phyloP scores from a whole-genome alignment of 2,797 vertebrate species.

The Poecilia velifera region DNA sequence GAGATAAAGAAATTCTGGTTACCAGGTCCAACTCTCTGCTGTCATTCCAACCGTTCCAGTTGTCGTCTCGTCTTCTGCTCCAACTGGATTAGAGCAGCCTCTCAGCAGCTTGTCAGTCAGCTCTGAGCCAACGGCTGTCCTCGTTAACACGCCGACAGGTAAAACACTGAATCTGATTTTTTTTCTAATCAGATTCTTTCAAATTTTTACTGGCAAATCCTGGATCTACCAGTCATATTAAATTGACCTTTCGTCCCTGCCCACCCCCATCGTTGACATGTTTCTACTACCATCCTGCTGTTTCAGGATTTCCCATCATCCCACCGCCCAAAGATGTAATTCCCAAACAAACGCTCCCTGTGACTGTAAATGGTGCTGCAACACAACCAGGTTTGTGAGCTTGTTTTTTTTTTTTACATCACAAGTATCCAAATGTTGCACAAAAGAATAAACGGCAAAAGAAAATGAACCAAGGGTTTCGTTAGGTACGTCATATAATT shows the following conservation, averaged over 20 bases:
- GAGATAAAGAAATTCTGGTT: conserved; percentile 10
- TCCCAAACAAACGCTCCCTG: conserved; percentile 76
- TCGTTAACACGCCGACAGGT: conserved; percentile 73
- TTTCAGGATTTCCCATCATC: conserved; percentile 85
- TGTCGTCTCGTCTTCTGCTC: conserved; percentile 76
- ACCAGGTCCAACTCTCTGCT: conserved; percentile 91
- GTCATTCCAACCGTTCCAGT: conserved; percentile 82
- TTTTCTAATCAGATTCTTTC: neutral
- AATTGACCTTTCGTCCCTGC: neutral
- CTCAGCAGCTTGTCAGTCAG: conserved; percentile 85
- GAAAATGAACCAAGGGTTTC: neutral
- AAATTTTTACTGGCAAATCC: neutral
- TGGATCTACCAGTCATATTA: neutral
- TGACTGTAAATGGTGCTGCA: conserved; percentile 78
- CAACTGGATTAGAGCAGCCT: conserved; percentile 83
- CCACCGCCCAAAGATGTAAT: conserved; percentile 80
- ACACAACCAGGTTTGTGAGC: conserved; percentile 82
- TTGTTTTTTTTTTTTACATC: neutral
- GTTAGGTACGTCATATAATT: neutral
- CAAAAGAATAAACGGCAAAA: neutral
- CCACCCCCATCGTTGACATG: neutral
- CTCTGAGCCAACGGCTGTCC: conserved; percentile 71
- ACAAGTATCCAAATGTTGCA: neutral
- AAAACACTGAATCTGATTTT: neutral
- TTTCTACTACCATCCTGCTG: neutral